phyloP scores from a whole-genome alignment of 2,888 invertebrate genomes.

The Mimumesa dahlbomi region DNA sequence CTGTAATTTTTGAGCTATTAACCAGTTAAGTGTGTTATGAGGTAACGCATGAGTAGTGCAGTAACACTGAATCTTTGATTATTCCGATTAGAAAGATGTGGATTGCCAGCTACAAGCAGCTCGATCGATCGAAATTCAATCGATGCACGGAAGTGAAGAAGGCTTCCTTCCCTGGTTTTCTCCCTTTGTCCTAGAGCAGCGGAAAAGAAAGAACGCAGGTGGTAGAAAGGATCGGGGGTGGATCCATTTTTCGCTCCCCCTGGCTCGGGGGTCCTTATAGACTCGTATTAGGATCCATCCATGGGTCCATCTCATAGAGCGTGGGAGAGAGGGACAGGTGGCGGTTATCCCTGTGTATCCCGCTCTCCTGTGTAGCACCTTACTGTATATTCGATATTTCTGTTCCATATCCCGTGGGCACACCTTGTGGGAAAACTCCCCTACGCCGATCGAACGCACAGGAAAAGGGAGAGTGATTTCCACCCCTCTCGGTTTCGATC shows the following conservation, averaged over 20 bases:
- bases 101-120: too few relatives aligned
- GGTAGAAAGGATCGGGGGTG: slow-evolving; percentile 39
- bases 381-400: slow-evolving; percentile 69
- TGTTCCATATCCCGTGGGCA: slow-evolving; percentile 56
- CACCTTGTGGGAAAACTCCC: slow-evolving; percentile 76
- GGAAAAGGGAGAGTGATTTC: slow-evolving; percentile 24
- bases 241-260: slow-evolving; percentile 64
- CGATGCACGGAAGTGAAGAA: slow-evolving; percentile 44
- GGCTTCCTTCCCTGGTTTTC: slow-evolving; percentile 49
- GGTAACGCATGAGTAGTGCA: too few relatives aligned
- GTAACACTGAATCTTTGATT: too few relatives aligned
- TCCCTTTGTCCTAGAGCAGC: slow-evolving; percentile 59
- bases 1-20: too few relatives aligned
- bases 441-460: slow-evolving; percentile 2
- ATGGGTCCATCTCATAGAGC: slow-evolving; percentile 66
- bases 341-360: slow-evolving; percentile 63
- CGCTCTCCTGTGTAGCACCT: slow-evolving; percentile 70
- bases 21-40: too few relatives aligned
- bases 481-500: slow-evolving; percentile 1
- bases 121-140: slow-evolving; percentile 63
- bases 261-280: slow-evolving; percentile 18
- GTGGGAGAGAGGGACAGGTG: slow-evolving; percentile 79
- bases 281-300: slow-evolving; percentile 49
- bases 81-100: too few relatives aligned
- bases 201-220: slow-evolving; percentile 55